phyloP scores from a whole-genome alignment of 2,113 vertebrate species.

The Saimiri boliviensis region DNA sequence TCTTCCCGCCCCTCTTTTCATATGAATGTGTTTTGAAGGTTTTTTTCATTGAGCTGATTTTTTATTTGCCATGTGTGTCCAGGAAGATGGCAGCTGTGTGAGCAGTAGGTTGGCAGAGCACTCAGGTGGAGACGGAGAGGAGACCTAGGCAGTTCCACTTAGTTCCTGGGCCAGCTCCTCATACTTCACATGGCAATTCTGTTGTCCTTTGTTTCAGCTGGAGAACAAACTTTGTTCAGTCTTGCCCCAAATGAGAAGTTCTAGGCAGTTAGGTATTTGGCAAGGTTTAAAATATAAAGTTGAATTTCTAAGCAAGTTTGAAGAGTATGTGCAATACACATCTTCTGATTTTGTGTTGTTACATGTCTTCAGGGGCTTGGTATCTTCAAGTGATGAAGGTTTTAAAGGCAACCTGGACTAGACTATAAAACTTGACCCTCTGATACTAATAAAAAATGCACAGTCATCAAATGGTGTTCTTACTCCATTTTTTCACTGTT shows the following conservation, averaged over 20 bases:
- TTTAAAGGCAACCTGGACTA: neutral
- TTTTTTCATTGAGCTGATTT: neutral
- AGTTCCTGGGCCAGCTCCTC: neutral
- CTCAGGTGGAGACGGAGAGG: neutral
- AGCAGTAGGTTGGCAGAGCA: neutral
- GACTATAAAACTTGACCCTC: neutral
- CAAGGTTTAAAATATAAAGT: neutral
- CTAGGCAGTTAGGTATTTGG: neutral
- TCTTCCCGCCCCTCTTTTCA: neutral
- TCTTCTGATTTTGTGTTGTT: neutral
- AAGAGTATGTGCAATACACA: neutral
- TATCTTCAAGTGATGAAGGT: neutral
- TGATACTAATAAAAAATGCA: neutral
- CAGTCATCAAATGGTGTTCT: neutral
- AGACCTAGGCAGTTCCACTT: neutral
- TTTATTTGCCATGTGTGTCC: neutral
- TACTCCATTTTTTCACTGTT: neutral
- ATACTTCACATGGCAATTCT: neutral
- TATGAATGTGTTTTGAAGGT: neutral
- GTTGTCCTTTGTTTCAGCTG: neutral
- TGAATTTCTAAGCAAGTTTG: conserved; percentile 23
- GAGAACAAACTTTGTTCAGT: neutral
- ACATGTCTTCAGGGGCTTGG: neutral
- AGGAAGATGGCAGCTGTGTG: neutral
- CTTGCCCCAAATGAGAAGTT: neutral